A percentile compares a stretch with the other conserved stretches of the same genome.
Conservation (phyloP, 2,113 vertebrate species). For the Gnathonemus longibarbis region DNA sequence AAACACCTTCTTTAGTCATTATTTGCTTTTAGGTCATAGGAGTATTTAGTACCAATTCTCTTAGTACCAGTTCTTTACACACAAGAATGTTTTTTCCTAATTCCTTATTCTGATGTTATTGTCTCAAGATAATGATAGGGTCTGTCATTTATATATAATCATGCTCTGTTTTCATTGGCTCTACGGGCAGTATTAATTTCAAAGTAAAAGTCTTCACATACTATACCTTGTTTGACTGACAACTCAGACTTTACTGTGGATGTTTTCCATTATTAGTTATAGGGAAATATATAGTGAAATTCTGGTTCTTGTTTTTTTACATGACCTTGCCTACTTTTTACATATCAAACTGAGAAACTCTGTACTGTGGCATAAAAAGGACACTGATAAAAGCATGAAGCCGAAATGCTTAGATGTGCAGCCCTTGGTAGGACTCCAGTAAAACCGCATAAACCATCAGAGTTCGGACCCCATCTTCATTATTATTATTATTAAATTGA, state of each 20-base stretch:
- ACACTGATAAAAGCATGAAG: neutral
- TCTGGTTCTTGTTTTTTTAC: neutral
- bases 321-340: neutral
- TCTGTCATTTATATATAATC: neutral
- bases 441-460: neutral
- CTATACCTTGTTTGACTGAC: neutral
- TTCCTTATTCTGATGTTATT: neutral
- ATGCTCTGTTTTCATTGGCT: neutral
- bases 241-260: neutral
- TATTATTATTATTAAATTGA: neutral
- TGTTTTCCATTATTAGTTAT: neutral
- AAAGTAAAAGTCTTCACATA: neutral
- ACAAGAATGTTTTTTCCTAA: neutral
- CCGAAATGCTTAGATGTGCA: neutral
- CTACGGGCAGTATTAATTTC: neutral
- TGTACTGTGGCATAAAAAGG: neutral
- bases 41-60: neutral
- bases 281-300: neutral
- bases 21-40: neutral
- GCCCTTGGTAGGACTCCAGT: neutral
- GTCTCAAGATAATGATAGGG: neutral
- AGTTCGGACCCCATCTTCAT: neutral
- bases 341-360: neutral
- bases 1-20: neutral
- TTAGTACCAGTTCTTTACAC: neutral